These are phyloP conservation scores for Anisognathus igniventris DNA, from an alignment of 2,797 vertebrate genomes.

Conservation along the genomic window DNA sequence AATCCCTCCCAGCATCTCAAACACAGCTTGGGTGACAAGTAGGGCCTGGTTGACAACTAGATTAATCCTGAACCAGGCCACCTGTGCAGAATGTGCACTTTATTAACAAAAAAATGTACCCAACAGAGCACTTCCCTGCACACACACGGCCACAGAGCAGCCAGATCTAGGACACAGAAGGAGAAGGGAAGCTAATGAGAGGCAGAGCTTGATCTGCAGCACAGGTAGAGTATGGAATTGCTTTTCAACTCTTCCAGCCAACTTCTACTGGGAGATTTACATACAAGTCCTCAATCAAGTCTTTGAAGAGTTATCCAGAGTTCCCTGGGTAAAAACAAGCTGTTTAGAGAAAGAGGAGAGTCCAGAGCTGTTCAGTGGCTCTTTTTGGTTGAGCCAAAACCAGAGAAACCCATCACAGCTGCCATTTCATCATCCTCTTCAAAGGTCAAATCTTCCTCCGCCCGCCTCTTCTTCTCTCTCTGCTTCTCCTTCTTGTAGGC, in stretches of 20 bases:
- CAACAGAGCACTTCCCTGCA: conserved; percentile 59
- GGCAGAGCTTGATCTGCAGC: conserved; percentile 28
- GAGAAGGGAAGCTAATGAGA: conserved; percentile 1
- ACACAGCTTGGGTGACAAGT: not conserved
- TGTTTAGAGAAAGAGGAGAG: conserved; percentile 35
- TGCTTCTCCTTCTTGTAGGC: conserved; percentile 98
- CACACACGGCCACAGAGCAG: conserved; percentile 54
- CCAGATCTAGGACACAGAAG: conserved; percentile 41
- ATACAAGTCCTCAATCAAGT: conserved; percentile 47
- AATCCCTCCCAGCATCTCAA: not conserved
- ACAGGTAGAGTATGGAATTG: not conserved
- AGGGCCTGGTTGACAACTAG: not conserved
- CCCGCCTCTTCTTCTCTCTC: conserved; percentile 92
- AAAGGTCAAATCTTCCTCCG: conserved; percentile 89
- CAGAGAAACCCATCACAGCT: conserved; percentile 97
- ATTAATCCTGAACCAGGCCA: conserved; percentile 35
- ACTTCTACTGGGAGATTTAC: conserved; percentile 16
- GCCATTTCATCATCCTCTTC: conserved; percentile 98
- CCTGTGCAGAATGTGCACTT: conserved; percentile 22
- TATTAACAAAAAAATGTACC: conserved; percentile 44
- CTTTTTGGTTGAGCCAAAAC: conserved; percentile 95
- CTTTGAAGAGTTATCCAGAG: conserved; percentile 56
- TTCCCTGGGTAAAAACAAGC: conserved; percentile 58
- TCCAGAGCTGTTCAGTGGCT: conserved; percentile 81
- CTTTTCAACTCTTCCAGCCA: conserved; percentile 17